These are phyloP conservation scores for Campoplex capitator DNA, from an alignment of 2,888 invertebrate species.

Conservation along the genomic window DNA sequence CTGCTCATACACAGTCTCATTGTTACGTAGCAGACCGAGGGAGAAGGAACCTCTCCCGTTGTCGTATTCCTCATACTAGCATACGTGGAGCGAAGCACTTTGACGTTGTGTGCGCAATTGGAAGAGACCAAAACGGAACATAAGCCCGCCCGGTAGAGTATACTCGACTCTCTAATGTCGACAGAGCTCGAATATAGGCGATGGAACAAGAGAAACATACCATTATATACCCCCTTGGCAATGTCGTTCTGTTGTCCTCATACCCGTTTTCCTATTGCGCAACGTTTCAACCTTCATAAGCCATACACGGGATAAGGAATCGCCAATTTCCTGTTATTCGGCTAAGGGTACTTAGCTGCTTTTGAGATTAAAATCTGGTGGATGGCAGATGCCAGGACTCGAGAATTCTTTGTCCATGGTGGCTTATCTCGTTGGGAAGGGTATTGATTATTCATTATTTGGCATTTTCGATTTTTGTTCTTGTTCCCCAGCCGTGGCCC, in stretches of 20 bases:
- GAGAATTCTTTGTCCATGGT: neutral
- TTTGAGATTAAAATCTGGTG: neutral
- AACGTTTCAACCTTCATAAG: constrained; percentile 6
- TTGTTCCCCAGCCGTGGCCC: neutral
- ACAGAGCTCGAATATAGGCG: constrained; percentile 29
- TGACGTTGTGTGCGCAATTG: constrained; percentile 51
- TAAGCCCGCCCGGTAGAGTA: constrained; percentile 28
- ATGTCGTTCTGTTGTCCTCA: constrained; percentile 27
- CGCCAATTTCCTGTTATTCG: constrained; percentile 8
- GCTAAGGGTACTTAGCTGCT: neutral
- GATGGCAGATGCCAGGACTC: neutral
- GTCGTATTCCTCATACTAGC: neutral
- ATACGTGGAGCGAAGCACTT: constrained; percentile 50
- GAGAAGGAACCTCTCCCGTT: constrained; percentile 18
- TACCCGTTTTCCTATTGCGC: constrained; percentile 13
- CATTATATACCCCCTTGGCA: constrained; percentile 42
- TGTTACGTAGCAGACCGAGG: constrained; percentile 24
- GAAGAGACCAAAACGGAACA: constrained; percentile 9
- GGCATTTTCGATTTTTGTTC: neutral
- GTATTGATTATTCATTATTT: neutral
- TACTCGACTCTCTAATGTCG: constrained; percentile 37
- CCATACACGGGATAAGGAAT: constrained; percentile 7
- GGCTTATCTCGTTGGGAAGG: neutral
- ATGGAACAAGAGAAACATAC: constrained; percentile 51
- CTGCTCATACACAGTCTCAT: constrained; percentile 16